Conservation (phyloP, 2,888 invertebrate species). For the Phalangium opilio region DNA sequence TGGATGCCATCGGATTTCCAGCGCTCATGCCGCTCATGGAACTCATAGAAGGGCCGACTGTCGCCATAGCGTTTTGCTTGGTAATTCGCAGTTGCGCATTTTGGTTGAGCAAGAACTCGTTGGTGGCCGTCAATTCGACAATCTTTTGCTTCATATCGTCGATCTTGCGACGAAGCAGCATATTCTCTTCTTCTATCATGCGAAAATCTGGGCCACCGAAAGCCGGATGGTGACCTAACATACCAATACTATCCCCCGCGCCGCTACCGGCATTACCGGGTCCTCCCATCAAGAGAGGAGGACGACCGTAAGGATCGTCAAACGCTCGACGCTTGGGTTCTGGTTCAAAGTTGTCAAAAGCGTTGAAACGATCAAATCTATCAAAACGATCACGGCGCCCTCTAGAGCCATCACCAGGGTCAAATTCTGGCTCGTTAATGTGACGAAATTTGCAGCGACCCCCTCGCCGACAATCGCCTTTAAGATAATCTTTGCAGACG, state of each 20-base stretch:
- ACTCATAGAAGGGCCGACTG: conserved; percentile 14
- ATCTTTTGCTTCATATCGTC: conserved; percentile 54
- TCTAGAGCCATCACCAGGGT: conserved; percentile 5
- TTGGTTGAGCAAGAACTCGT: conserved; percentile 60
- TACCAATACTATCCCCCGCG: not conserved
- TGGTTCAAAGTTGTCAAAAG: conserved; percentile 19
- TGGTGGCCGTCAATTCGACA: conserved; percentile 56
- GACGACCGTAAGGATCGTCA: conserved; percentile 5
- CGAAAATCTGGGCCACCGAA: conserved; percentile 16
- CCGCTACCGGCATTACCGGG: too few species aligned
- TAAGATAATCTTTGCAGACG: conserved; percentile 45
- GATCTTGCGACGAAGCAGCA: conserved; percentile 46
- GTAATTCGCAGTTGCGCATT: conserved; percentile 53
- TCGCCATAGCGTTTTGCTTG: conserved; percentile 31
- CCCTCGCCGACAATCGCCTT: conserved; percentile 41
- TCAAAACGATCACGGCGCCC: conserved; percentile 12
- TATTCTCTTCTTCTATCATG: conserved; percentile 46
- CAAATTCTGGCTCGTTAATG: conserved; percentile 14
- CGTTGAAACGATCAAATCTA: conserved; percentile 10
- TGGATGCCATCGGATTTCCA: conserved; percentile 9
- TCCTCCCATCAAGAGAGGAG: not conserved
- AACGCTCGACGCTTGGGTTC: conserved; percentile 19
- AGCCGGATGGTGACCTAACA: not conserved
- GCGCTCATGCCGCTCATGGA: conserved; percentile 15
- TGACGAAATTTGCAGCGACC: conserved; percentile 38